Evolutionary conservation across 2,797 vertebrate species (phyloP).

Genomic region (Sciaenops ocellatus): DNA sequence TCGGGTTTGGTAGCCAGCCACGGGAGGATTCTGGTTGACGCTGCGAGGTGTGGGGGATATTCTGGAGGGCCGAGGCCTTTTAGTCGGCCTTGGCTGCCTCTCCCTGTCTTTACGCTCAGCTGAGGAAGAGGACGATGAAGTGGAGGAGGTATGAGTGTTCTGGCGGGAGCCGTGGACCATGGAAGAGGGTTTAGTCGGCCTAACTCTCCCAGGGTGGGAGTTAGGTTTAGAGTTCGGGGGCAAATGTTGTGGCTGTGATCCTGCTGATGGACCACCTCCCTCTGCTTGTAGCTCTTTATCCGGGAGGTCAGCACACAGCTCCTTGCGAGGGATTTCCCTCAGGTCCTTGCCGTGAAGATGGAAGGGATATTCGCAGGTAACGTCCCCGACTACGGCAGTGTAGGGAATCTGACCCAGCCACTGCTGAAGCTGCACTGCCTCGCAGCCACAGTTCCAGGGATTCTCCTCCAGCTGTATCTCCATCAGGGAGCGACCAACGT

Average conservation of each 20-base stretch:
- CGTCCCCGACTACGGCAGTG: slow-evolving; percentile 96
- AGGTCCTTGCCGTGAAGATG: slow-evolving; percentile 98
- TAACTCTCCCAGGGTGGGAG: slow-evolving; percentile 72
- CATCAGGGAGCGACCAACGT: slow-evolving; percentile 94
- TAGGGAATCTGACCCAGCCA: slow-evolving; percentile 98
- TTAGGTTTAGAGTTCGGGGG: slow-evolving; percentile 78
- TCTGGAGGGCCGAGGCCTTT: slow-evolving; percentile 88
- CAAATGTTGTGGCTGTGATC: slow-evolving; percentile 74
- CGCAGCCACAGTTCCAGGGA: slow-evolving; percentile 98
- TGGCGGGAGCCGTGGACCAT: slow-evolving; percentile 94
- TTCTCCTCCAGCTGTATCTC: slow-evolving; percentile 99
- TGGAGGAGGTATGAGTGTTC: slow-evolving; percentile 90
- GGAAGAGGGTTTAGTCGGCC: slow-evolving; percentile 90
- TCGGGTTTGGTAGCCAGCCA: slow-evolving; percentile 87
- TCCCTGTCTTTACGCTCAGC: slow-evolving; percentile 89
- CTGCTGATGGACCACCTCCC: slow-evolving; percentile 63
- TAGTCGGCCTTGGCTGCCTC: slow-evolving; percentile 83
- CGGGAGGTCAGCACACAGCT: slow-evolving; percentile 89
- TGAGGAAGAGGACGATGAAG: slow-evolving; percentile 89
- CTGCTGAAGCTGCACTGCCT: slow-evolving; percentile 95
- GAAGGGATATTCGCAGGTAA: slow-evolving; percentile 97
- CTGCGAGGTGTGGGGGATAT: slow-evolving; percentile 90
- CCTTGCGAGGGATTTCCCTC: slow-evolving; percentile 95
- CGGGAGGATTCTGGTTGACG: slow-evolving; percentile 89
- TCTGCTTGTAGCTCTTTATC: slow-evolving; percentile 84